Percentiles rank a stretch among this genome's conserved stretches.
Evolutionary conservation across 2,888 invertebrate genomes (phyloP).

Genomic region (Campoplex capitator): DNA sequence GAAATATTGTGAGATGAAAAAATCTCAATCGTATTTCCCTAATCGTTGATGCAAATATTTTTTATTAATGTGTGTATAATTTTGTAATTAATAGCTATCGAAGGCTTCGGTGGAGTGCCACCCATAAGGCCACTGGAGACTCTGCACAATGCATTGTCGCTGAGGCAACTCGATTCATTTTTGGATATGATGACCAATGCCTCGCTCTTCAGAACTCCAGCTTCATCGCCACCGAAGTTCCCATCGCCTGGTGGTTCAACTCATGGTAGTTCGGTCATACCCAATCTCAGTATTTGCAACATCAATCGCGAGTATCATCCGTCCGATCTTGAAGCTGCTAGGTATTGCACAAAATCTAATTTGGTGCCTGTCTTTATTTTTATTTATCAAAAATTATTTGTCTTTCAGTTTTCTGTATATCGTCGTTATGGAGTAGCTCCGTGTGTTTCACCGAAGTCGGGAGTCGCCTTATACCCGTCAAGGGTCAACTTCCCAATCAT

Average conservation of each 20-base stretch:
- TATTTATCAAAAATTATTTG: slow-evolving; percentile 56
- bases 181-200: slow-evolving; percentile 93
- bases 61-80: neutral
- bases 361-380: slow-evolving; percentile 42
- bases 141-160: slow-evolving; percentile 97
- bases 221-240: slow-evolving; percentile 89
- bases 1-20: too few species aligned
- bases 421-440: neutral
- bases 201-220: slow-evolving; percentile 90
- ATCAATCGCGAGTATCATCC: slow-evolving; percentile 79
- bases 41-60: too few species aligned
- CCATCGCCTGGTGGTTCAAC: slow-evolving; percentile 85
- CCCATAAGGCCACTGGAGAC: slow-evolving; percentile 98
- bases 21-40: too few species aligned
- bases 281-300: slow-evolving; percentile 76
- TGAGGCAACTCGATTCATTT: slow-evolving; percentile 95
- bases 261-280: slow-evolving; percentile 76
- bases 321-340: slow-evolving; percentile 80
- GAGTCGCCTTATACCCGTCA: neutral
- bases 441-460: neutral
- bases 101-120: slow-evolving; percentile 96
- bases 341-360: slow-evolving; percentile 79
- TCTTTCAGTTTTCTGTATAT: neutral
- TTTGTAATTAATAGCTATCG: slow-evolving; percentile 86
- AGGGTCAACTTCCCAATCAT: neutral